phyloP scores from a whole-genome alignment of 2,113 vertebrate genomes.

The Entelurus aequoreus region DNA sequence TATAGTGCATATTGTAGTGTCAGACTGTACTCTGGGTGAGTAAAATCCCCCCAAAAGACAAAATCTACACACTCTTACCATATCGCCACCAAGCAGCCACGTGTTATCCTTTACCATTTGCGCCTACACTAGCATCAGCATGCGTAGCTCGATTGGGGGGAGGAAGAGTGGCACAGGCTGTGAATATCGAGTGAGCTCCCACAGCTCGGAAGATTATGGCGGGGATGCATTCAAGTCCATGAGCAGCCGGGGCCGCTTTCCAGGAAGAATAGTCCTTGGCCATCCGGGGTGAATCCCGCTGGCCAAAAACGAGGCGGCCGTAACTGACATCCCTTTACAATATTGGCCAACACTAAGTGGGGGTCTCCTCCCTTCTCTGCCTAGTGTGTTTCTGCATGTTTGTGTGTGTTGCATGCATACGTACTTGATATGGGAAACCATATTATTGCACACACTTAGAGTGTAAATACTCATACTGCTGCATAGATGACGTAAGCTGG shows the following conservation, averaged over 20 bases:
- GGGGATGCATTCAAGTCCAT: conserved; percentile 72
- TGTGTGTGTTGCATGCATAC: conserved; percentile 41
- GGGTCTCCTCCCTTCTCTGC: conserved; percentile 23
- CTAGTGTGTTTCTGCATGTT: conserved; percentile 28
- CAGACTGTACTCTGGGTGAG: neutral
- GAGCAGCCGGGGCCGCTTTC: conserved; percentile 71
- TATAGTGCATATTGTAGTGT: neutral
- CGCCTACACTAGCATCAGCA: conserved; percentile 61
- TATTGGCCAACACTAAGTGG: conserved; percentile 71
- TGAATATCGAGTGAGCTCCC: conserved; percentile 78
- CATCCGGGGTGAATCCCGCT: conserved; percentile 76
- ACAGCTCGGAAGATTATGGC: conserved; percentile 65
- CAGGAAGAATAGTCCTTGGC: conserved; percentile 79
- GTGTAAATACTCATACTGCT: conserved; percentile 5
- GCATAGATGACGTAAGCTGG: too few relatives aligned
- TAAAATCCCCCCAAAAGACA: neutral
- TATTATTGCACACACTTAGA: too few relatives aligned
- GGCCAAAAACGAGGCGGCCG: conserved; percentile 67
- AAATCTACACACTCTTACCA: neutral
- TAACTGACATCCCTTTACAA: conserved; percentile 76
- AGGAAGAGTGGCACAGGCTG: conserved; percentile 50
- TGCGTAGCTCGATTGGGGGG: conserved; percentile 50
- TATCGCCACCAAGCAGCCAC: conserved; percentile 32
- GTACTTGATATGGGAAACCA: neutral
- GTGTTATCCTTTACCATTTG: conserved; percentile 27